These are phyloP conservation scores for Erebia epiphron DNA, from an alignment of 2,888 invertebrate genomes.

Conservation along the genomic window DNA sequence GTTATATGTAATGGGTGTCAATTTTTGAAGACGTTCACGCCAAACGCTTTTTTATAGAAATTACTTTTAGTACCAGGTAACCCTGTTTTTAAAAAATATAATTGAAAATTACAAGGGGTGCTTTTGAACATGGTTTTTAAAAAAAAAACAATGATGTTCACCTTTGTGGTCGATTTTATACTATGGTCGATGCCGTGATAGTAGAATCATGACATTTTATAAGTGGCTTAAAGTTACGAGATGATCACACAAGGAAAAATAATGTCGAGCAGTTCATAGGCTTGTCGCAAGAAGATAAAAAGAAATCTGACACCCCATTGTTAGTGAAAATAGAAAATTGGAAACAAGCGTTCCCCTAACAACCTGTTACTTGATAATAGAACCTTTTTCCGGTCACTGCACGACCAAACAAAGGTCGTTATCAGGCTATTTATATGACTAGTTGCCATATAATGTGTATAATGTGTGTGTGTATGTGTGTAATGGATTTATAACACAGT, in stretches of 20 bases:
- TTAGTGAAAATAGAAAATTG: slow-evolving; percentile 7
- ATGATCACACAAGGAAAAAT: not conserved
- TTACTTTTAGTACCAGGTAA: no score
- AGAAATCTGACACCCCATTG: not conserved
- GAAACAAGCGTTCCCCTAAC: slow-evolving; percentile 16
- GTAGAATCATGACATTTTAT: no score
- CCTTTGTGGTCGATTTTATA: no score
- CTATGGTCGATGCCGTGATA: no score
- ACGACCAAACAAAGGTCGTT: not conserved
- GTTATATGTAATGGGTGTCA: not conserved
- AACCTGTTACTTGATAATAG: slow-evolving; percentile 22
- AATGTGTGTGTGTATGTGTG: no score
- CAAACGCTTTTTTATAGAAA: not conserved
- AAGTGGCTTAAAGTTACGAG: no score
- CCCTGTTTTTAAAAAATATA: no score
- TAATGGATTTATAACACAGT: no score
- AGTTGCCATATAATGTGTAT: not conserved
- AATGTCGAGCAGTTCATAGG: not conserved
- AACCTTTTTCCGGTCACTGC: slow-evolving; percentile 21
- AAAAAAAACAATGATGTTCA: no score
- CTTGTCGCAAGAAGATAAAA: not conserved
- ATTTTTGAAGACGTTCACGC: not conserved
- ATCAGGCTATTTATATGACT: slow-evolving; percentile 2
- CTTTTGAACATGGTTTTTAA: no score
- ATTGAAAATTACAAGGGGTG: no score